phyloP scores from a whole-genome alignment of 2,797 vertebrate species.

The Neosalanx taihuensis region DNA sequence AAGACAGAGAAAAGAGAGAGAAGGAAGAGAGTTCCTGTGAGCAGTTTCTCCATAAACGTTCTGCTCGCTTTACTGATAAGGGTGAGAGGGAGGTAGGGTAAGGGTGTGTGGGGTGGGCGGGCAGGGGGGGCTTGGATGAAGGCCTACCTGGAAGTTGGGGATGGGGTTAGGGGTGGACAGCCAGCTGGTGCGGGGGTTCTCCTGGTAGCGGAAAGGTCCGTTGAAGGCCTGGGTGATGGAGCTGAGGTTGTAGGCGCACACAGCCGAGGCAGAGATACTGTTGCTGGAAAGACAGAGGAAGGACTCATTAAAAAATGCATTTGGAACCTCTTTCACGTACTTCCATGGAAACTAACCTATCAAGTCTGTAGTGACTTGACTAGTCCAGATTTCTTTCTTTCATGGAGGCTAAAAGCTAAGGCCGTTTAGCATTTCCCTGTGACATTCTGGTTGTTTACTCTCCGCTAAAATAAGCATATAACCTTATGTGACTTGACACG shows the following conservation, averaged over 20 bases:
- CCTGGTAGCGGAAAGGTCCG: conserved; percentile 93
- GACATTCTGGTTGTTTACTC: neutral
- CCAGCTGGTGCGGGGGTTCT: conserved; percentile 93
- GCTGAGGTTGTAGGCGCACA: conserved; percentile 94
- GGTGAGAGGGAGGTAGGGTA: neutral
- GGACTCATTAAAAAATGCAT: neutral
- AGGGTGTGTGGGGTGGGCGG: neutral
- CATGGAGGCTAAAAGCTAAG: neutral
- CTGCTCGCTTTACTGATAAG: no score
- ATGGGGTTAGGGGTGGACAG: conserved; percentile 91
- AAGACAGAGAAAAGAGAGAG: neutral
- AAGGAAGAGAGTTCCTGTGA: neutral
- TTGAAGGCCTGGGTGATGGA: conserved; percentile 88
- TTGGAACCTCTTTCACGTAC: no score
- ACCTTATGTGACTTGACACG: neutral
- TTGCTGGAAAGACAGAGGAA: conserved; percentile 71
- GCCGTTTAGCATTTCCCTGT: conserved; percentile 2
- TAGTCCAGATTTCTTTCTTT: neutral
- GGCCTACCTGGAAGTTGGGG: conserved; percentile 88
- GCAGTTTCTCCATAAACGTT: no score
- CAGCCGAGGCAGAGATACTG: conserved; percentile 92
- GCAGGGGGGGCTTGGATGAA: neutral
- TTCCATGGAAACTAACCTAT: no score
- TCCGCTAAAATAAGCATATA: no score
- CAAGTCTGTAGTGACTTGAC: no score